Percentiles rank a stretch among this genome's conserved stretches.
phyloP scores from a whole-genome alignment of 1,140 invertebrate species.

The Caenorhabditis brenneri region DNA sequence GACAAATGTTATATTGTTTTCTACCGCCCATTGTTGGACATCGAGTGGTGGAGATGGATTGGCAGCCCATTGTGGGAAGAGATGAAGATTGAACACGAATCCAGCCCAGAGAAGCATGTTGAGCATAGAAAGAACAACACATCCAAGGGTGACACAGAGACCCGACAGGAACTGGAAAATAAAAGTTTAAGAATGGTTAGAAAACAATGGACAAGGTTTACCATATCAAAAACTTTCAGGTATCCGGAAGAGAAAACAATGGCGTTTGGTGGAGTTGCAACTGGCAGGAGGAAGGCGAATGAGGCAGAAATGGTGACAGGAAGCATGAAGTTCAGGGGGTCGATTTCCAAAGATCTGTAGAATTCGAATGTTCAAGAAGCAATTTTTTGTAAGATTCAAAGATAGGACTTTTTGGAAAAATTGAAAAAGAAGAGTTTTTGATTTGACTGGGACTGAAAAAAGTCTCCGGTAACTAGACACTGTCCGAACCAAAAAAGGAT shows the following conservation, averaged over 20 bases:
- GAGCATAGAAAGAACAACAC: slow-evolving; percentile 44
- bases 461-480: no score
- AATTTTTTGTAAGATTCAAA: no score
- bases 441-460: no score
- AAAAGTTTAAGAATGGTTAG: background rate
- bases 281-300: slow-evolving; percentile 80
- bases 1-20: slow-evolving; percentile 10
- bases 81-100: slow-evolving; percentile 66
- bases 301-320: slow-evolving; percentile 82
- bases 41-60: slow-evolving; percentile 18
- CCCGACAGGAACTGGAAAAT: slow-evolving; percentile 56
- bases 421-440: no score
- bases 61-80: slow-evolving; percentile 65
- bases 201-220: slow-evolving; percentile 24
- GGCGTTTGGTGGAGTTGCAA: slow-evolving; percentile 87
- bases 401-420: no score
- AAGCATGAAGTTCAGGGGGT: slow-evolving; percentile 86
- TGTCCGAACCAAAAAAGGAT: no score
- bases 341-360: slow-evolving; percentile 71
- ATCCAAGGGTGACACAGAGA: slow-evolving; percentile 52
- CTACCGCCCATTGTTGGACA: background rate
- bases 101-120: slow-evolving; percentile 58
- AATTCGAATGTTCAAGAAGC: no score
- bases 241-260: slow-evolving; percentile 79
- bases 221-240: slow-evolving; percentile 72